These are phyloP conservation scores for Clarias magur DNA, from an alignment of 2,113 vertebrate species.

Conservation along the genomic window DNA sequence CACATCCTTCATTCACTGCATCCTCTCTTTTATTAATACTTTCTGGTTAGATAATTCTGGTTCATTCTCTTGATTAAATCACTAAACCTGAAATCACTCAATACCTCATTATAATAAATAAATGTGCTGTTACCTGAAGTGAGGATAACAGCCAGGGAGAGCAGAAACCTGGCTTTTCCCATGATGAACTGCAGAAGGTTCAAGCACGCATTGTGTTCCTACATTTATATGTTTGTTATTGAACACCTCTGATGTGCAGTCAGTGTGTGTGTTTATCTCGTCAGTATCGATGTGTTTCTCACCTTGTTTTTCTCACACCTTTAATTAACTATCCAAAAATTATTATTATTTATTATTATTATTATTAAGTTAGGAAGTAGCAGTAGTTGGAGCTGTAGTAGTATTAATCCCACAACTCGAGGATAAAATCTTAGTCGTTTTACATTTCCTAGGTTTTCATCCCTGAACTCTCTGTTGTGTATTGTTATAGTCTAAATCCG, in stretches of 20 bases:
- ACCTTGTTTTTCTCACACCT: conserved; percentile 34
- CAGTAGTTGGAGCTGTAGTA: not conserved
- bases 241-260: conserved; percentile 67
- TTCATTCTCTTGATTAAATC: not conserved
- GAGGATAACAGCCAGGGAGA: conserved; percentile 54
- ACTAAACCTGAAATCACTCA: not conserved
- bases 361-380: not conserved
- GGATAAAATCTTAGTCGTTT: not conserved
- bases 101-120: not conserved
- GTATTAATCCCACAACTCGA: not conserved
- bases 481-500: too few species aligned
- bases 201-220: not conserved
- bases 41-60: too few species aligned
- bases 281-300: not conserved
- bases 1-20: too few species aligned
- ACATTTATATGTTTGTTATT: conserved; percentile 61
- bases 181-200: conserved; percentile 51
- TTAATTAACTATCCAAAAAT: conserved; percentile 21
- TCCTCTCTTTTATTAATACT: too few species aligned
- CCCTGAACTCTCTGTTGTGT: too few species aligned
- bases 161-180: conserved; percentile 28
- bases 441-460: not conserved
- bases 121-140: conserved; percentile 65
- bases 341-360: not conserved
- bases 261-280: conserved; percentile 52